Evolutionary conservation across 2,888 invertebrate genomes (phyloP).

Genomic region (Heliconius aoede): DNA sequence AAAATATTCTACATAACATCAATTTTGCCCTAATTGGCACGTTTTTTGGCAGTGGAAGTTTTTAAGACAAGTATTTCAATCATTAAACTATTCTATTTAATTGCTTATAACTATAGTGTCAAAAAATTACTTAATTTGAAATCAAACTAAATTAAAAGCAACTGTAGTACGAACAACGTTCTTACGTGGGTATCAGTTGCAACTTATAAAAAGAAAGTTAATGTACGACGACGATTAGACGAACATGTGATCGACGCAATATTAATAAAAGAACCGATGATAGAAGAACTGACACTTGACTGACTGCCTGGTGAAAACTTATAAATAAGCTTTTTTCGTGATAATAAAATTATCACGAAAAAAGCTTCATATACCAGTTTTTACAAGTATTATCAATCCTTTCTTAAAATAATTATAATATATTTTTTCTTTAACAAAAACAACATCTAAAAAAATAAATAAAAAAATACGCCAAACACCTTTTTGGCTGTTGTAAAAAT

Average conservation of each 20-base stretch:
- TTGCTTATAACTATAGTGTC: not conserved
- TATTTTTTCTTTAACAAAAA: not conserved
- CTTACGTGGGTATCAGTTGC: not conserved
- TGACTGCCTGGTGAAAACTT: not conserved
- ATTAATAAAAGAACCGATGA: not conserved
- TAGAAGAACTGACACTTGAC: too few relatives aligned
- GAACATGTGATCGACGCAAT: not conserved
- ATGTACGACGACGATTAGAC: not conserved
- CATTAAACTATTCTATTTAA: not conserved
- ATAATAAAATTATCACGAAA: too few relatives aligned
- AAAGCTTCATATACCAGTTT: too few relatives aligned
- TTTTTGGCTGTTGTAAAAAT: conserved; percentile 15
- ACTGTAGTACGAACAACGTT: not conserved
- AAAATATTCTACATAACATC: not conserved
- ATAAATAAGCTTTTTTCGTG: not conserved
- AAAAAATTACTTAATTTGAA: not conserved
- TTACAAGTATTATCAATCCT: too few relatives aligned
- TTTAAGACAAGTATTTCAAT: not conserved
- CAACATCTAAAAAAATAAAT: not conserved
- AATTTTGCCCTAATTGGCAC: not conserved
- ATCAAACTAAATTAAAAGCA: not conserved
- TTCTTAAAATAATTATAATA: not conserved
- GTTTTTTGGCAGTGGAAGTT: not conserved
- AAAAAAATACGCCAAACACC: not conserved
- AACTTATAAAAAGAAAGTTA: not conserved